Evolutionary conservation across 1,140 invertebrate species (phyloP).

Genomic region (Spodoptera litura): DNA sequence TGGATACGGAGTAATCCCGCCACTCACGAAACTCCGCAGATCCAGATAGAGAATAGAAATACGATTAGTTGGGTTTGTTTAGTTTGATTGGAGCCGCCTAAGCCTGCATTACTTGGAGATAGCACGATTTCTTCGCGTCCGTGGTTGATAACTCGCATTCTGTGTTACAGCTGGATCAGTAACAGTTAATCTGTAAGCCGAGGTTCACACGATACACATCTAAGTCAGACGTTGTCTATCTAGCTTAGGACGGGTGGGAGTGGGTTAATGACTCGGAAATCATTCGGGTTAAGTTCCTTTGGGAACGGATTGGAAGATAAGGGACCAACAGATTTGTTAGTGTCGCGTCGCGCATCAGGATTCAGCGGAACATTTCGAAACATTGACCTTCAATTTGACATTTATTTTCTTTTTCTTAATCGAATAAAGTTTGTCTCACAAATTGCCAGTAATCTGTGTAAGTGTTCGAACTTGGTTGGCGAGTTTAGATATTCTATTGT

Average conservation of each 20-base stretch:
- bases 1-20: slow-evolving; percentile 74
- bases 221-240: slow-evolving; percentile 84
- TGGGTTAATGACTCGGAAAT: slow-evolving; percentile 85
- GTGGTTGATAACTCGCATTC: slow-evolving; percentile 81
- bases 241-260: slow-evolving; percentile 79
- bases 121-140: slow-evolving; percentile 82
- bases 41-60: slow-evolving; percentile 80
- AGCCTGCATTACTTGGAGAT: slow-evolving; percentile 80
- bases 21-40: slow-evolving; percentile 72
- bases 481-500: slow-evolving; percentile 2
- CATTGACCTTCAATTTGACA: slow-evolving; percentile 30
- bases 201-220: slow-evolving; percentile 81
- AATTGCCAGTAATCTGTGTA: not conserved
- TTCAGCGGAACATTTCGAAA: slow-evolving; percentile 13
- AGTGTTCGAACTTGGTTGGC: not conserved
- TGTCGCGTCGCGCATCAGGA: slow-evolving; percentile 69
- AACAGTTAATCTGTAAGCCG: slow-evolving; percentile 79
- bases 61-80: slow-evolving; percentile 82
- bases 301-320: slow-evolving; percentile 83
- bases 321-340: slow-evolving; percentile 81
- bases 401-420: not conserved
- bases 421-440: not conserved
- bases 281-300: slow-evolving; percentile 81
- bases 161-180: slow-evolving; percentile 69
- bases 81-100: slow-evolving; percentile 82